Evolutionary conservation across 2,113 vertebrate genomes (phyloP).

Genomic region (Rhinolophus sinicus): DNA sequence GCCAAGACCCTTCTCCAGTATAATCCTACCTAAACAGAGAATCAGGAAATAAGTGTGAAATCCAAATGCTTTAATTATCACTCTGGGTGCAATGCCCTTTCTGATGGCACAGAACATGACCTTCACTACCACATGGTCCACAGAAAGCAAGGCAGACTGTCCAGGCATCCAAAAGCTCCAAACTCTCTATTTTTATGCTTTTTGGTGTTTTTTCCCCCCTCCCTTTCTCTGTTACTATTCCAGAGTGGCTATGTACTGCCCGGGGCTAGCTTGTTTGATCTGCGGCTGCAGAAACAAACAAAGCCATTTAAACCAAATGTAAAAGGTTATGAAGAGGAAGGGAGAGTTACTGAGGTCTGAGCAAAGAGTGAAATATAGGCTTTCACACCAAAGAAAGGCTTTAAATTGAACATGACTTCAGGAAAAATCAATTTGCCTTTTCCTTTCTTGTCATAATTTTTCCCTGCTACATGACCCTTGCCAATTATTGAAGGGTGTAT

Average conservation of each 20-base stretch:
- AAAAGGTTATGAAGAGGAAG: conserved; percentile 74
- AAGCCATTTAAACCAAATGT: conserved; percentile 77
- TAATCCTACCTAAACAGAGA: conserved; percentile 47
- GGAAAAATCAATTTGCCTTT: conserved; percentile 78
- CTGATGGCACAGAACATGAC: background rate
- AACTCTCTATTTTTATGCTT: background rate
- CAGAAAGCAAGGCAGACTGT: conserved; percentile 9
- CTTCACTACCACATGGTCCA: background rate
- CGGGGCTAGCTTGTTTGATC: conserved; percentile 62
- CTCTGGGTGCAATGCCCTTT: conserved; percentile 50
- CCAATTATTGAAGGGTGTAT: conserved; percentile 57
- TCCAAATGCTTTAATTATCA: conserved; percentile 13
- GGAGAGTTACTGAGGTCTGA: conserved; percentile 65
- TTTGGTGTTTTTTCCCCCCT: background rate
- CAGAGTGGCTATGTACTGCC: conserved; percentile 61
- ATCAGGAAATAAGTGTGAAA: conserved; percentile 65
- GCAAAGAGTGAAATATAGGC: conserved; percentile 64
- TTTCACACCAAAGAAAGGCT: conserved; percentile 71
- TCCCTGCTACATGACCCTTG: conserved; percentile 46
- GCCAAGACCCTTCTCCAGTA: background rate
- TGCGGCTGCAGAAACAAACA: conserved; percentile 73
- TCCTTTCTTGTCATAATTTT: conserved; percentile 75
- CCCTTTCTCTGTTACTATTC: conserved; percentile 47
- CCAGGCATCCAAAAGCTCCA: conserved; percentile 58
- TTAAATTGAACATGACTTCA: conserved; percentile 74